Conservation (phyloP, 1,140 invertebrate genomes). For the Bombus picipes region DNA sequence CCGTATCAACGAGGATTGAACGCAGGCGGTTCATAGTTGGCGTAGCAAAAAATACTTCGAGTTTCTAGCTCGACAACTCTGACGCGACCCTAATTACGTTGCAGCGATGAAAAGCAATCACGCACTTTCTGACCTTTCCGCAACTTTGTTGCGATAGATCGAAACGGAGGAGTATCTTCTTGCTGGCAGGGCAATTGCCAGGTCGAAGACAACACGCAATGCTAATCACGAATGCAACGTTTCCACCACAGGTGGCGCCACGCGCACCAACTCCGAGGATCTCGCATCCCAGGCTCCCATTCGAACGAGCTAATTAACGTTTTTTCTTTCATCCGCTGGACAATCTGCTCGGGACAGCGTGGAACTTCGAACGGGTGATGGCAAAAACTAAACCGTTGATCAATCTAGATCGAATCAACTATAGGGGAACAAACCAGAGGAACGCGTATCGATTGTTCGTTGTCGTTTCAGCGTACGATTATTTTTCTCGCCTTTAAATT, state of each 20-base stretch:
- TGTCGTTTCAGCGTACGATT: background rate
- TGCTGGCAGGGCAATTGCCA: conserved; percentile 23
- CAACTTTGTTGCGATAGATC: conserved; percentile 57
- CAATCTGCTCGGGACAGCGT: background rate
- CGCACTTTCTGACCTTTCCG: conserved; percentile 65
- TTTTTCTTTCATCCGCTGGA: background rate
- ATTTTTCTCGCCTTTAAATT: background rate
- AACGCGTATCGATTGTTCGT: background rate
- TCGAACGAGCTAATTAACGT: conserved; percentile 42
- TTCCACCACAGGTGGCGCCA: conserved; percentile 62
- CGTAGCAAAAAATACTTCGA: background rate
- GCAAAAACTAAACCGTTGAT: background rate
- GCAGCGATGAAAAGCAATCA: conserved; percentile 64
- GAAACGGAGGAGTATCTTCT: conserved; percentile 35
- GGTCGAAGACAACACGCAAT: conserved; percentile 33
- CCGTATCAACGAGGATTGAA: background rate
- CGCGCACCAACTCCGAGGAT: conserved; percentile 33
- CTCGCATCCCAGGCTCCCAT: conserved; percentile 2
- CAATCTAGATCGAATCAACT: background rate
- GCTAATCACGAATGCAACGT: conserved; percentile 39
- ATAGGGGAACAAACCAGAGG: background rate
- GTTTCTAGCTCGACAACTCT: background rate
- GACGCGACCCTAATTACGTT: conserved; percentile 56
- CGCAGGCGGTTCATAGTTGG: background rate
- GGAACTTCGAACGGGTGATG: background rate